These are phyloP conservation scores for Acrossocheilus fasciatus DNA, from an alignment of 2,797 vertebrate species.

Conservation along the genomic window DNA sequence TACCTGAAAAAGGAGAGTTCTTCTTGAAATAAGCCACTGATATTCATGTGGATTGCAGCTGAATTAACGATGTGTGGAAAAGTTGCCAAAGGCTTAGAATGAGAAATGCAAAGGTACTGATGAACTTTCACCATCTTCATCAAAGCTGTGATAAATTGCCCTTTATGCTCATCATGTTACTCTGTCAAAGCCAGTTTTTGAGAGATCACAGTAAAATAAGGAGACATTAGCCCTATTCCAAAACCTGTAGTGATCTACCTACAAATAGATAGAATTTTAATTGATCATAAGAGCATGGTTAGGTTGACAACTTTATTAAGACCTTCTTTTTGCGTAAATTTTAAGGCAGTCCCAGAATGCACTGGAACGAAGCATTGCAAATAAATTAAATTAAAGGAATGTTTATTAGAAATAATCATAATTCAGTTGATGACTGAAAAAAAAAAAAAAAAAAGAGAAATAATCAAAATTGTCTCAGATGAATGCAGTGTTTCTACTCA, in stretches of 20 bases:
- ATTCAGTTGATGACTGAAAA: background rate
- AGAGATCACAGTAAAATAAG: conserved; percentile 4
- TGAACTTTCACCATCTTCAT: conserved; percentile 19
- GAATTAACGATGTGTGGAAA: conserved; percentile 44
- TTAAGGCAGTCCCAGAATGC: background rate
- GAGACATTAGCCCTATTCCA: background rate
- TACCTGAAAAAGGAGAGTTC: background rate
- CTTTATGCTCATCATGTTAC: background rate
- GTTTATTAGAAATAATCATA: background rate
- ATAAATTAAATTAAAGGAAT: background rate
- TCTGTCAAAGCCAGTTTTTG: conserved; percentile 4
- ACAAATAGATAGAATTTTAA: background rate
- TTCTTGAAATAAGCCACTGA: conserved; percentile 1
- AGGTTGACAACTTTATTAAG: background rate
- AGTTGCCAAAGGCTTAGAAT: conserved; percentile 34
- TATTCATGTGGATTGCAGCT: conserved; percentile 25
- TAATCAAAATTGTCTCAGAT: background rate
- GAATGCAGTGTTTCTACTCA: background rate
- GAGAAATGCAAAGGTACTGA: conserved; percentile 29
- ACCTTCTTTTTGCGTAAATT: background rate
- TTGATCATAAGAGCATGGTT: background rate
- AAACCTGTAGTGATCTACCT: background rate
- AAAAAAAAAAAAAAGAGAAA: background rate
- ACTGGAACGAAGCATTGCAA: background rate
- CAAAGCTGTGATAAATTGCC: conserved; percentile 23